Evolutionary conservation across 2,888 invertebrate genomes (phyloP).

Genomic region (Oligia fasciuncula): DNA sequence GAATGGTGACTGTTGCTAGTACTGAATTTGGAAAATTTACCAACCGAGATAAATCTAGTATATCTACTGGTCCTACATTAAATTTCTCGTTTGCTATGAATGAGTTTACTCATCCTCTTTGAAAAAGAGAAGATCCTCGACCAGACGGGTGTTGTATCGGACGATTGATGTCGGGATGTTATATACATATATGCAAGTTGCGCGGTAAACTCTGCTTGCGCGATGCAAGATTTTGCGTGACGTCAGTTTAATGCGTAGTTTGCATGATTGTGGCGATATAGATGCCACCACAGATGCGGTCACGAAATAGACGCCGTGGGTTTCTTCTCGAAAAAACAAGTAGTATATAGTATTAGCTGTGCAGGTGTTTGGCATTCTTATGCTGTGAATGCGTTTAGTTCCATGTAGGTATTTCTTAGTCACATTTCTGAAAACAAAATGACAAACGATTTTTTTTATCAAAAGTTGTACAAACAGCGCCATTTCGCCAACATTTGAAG

Average conservation of each 20-base stretch:
- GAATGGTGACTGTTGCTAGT: neutral
- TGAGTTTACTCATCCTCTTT: no score
- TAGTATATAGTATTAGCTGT: neutral
- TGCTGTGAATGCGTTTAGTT: neutral
- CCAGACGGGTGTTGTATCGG: no score
- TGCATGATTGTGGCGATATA: no score
- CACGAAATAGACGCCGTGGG: neutral
- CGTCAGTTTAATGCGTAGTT: no score
- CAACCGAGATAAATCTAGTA: neutral
- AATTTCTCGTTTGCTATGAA: no score
- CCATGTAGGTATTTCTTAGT: neutral
- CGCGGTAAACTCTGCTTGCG: no score
- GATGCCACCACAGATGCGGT: neutral
- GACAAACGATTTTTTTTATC: slow-evolving; percentile 25
- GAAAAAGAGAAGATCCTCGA: no score
- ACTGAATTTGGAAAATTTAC: neutral
- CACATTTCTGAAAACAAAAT: neutral
- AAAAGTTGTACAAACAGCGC: slow-evolving; percentile 39
- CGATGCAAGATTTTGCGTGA: no score
- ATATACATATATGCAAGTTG: no score
- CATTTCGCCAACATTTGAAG: slow-evolving; percentile 71
- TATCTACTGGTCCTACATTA: neutral
- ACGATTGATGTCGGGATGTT: no score
- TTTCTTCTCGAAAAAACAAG: neutral
- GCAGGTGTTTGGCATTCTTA: neutral